Base-by-base conservation (phyloP, 1,140 invertebrate genomes). In the Reticulitermes speratus region DNA sequence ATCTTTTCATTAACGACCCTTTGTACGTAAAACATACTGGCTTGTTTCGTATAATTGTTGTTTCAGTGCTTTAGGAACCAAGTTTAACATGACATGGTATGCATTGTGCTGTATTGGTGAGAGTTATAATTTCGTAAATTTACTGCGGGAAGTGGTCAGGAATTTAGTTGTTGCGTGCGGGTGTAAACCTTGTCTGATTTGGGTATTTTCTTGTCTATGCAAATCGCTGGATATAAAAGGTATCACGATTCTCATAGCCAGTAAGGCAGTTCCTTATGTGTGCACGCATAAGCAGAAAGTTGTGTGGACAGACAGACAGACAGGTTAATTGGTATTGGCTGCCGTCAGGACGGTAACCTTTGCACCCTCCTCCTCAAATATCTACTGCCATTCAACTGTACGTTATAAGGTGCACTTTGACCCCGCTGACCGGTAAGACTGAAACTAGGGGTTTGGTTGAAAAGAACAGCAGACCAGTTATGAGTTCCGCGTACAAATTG, bases 51-150 rank as follows among this genome's bases (percentile, higher is more conserved):
- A 12, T 75, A 30, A 30, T n/a, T 55, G 14, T 55, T 55, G 19
- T 55, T 55, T 55, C 16, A 19, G 19, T 21, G 19, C 19, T 55
- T 55, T 25, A n/a, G 12, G 65, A 30, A 75, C 65, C n/a, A 25
- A 30, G n/a, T 8, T 30, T 8, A n/a, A 75, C 65, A 14, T 75
- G 65, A 75, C 65, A 75, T 75, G 65, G 25, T 75, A 30, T 30
- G 8, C n/a, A 25, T 30, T 75, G 65, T 75, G 65, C 65, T 75
- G 25, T 75, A 75, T 75, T 25, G 65, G 25, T 75, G 65, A 75
- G 65, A 75, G 65, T 75, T 75, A 75, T 75, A 75, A 75, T 75
- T 75, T 75, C 65, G 65, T 75, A 75, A 75, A 75, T n/a, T 75
- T n/a, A 11, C 65, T 25, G 30, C 9, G 25, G 16, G n/a, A 30